These are phyloP conservation scores for Himalopsyche anomala DNA, from an alignment of 2,888 invertebrate species.

Conservation along the genomic window DNA sequence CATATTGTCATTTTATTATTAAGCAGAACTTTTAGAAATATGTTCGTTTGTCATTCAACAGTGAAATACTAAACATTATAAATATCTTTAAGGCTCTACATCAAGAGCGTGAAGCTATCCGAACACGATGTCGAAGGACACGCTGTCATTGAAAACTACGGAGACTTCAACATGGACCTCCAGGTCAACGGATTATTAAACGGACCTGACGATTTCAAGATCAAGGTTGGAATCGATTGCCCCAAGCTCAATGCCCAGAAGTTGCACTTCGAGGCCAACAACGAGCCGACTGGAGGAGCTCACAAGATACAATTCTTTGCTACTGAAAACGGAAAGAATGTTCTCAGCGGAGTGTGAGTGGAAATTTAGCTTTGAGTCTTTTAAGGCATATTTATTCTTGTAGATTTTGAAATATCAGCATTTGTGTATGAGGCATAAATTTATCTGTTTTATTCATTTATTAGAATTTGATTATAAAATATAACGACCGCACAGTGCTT, in stretches of 20 bases:
- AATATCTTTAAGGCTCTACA: conserved; percentile 69
- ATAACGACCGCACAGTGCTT: too few relatives aligned
- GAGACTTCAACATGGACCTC: conserved; percentile 76
- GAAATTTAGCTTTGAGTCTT: neutral
- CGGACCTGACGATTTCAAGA: conserved; percentile 80
- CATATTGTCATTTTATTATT: too few relatives aligned
- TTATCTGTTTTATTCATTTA: too few relatives aligned
- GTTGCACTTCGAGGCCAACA: conserved; percentile 80
- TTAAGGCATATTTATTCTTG: too few relatives aligned
- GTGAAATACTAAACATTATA: too few relatives aligned
- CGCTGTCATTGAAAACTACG: conserved; percentile 75
- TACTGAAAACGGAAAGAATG: conserved; percentile 80
- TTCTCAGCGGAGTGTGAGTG: conserved; percentile 82
- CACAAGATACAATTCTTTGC: conserved; percentile 81
- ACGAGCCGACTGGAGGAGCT: conserved; percentile 77
- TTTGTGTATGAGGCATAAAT: too few relatives aligned
- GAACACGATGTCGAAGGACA: conserved; percentile 79
- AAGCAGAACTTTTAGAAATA: too few relatives aligned
- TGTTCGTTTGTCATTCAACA: too few relatives aligned
- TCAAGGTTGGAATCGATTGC: conserved; percentile 80
- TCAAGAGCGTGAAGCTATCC: conserved; percentile 73
- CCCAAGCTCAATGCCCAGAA: conserved; percentile 81
- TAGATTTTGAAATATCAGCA: too few relatives aligned
- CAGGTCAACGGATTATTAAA: conserved; percentile 77
- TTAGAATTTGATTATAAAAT: too few relatives aligned